Conservation (phyloP, 2,113 vertebrate genomes). For the Sardina pilchardus region DNA sequence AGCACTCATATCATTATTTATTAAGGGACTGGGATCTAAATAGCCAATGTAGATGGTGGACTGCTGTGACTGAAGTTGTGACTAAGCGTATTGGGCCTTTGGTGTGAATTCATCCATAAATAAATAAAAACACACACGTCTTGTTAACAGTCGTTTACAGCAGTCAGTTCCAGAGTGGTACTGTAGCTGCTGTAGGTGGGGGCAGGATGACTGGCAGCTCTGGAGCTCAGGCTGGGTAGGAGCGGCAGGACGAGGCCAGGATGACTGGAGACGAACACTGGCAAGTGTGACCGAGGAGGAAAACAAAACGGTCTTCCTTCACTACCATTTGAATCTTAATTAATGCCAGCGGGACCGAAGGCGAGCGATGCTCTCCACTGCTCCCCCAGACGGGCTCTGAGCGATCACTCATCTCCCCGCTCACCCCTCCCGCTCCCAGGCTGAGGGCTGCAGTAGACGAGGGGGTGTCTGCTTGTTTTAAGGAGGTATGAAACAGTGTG, state of each 20-base stretch:
- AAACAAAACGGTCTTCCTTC: slow-evolving; percentile 48
- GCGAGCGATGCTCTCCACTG: neutral
- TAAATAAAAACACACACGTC: neutral
- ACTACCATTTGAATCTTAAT: slow-evolving; percentile 62
- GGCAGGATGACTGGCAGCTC: slow-evolving; percentile 4
- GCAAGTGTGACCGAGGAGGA: slow-evolving; percentile 22
- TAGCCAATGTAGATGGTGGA: too few species aligned
- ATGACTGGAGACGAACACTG: neutral
- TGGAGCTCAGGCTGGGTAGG: slow-evolving; percentile 32
- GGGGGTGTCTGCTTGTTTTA: neutral
- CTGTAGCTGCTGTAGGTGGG: neutral
- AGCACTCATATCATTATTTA: neutral
- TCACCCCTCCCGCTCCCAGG: neutral
- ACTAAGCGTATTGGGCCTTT: neutral
- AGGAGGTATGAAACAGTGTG: neutral
- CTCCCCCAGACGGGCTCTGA: neutral
- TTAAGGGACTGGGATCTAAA: neutral
- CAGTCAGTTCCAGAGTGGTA: neutral
- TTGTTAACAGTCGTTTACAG: too few species aligned
- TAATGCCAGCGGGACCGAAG: slow-evolving; percentile 57
- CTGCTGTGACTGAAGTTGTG: too few species aligned
- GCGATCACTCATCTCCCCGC: neutral
- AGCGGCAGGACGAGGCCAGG: slow-evolving; percentile 46
- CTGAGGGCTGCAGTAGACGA: neutral
- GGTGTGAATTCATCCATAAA: neutral